phyloP scores from a whole-genome alignment of 2,888 invertebrate genomes.

The Hirtodrosophila alboralis region DNA sequence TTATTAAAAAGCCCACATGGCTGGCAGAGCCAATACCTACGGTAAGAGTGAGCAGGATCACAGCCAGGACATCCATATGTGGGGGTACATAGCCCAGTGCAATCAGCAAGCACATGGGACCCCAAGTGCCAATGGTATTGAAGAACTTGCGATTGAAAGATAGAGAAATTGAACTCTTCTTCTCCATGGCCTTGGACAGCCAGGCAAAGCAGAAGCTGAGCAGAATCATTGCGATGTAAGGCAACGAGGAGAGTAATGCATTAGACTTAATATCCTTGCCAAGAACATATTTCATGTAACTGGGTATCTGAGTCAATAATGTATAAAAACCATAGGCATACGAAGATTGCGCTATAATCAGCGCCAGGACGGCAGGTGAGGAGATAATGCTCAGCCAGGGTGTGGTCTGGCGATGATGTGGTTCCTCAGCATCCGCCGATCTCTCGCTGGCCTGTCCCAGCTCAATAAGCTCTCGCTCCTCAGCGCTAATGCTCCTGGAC shows the following conservation, averaged over 20 bases:
- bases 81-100: slow-evolving; percentile 85
- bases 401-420: slow-evolving; percentile 79
- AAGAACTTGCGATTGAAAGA: slow-evolving; percentile 81
- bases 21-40: slow-evolving; percentile 87
- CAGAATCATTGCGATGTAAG: slow-evolving; percentile 86
- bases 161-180: slow-evolving; percentile 83
- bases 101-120: slow-evolving; percentile 86
- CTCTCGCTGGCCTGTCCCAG: slow-evolving; percentile 83
- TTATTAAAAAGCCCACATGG: slow-evolving; percentile 87
- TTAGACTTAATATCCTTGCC: slow-evolving; percentile 89
- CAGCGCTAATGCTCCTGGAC: slow-evolving; percentile 86
- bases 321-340: slow-evolving; percentile 90
- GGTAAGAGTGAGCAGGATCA: slow-evolving; percentile 86
- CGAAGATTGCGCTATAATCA: slow-evolving; percentile 85
- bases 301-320: slow-evolving; percentile 88
- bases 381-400: slow-evolving; percentile 88
- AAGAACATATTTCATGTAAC: slow-evolving; percentile 89
- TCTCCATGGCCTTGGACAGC: slow-evolving; percentile 73
- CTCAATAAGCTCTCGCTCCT: slow-evolving; percentile 89
- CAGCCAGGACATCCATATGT: slow-evolving; percentile 82
- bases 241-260: slow-evolving; percentile 85
- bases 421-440: slow-evolving; percentile 27
- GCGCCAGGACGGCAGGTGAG: slow-evolving; percentile 86
- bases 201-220: slow-evolving; percentile 86
- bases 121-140: slow-evolving; percentile 83